Conservation (phyloP, 2,113 vertebrate genomes). For the Oophaga pumilio region DNA sequence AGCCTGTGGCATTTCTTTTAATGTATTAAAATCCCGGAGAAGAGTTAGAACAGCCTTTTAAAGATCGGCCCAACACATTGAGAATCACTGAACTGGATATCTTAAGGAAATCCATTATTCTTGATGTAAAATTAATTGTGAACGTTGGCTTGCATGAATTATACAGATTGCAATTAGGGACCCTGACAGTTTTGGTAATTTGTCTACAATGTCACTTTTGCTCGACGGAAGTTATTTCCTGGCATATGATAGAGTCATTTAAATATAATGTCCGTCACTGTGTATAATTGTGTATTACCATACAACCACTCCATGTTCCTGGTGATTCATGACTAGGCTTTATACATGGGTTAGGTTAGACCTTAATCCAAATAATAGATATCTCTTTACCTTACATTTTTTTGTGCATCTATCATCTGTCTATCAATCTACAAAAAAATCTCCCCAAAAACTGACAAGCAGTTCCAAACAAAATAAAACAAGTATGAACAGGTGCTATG, state of each 20-base stretch:
- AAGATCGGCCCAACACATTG: constrained; percentile 57
- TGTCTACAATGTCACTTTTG: constrained; percentile 35
- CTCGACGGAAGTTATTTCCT: background rate
- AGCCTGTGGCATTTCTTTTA: constrained; percentile 53
- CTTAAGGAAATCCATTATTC: constrained; percentile 55
- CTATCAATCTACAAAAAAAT: background rate
- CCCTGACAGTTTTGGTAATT: constrained; percentile 45
- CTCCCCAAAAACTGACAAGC: too few relatives aligned
- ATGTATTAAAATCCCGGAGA: constrained; percentile 57
- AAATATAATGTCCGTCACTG: background rate
- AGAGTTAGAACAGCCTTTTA: constrained; percentile 51
- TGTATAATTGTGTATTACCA: background rate
- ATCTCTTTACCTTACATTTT: background rate
- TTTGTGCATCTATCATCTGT: background rate
- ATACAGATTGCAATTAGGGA: constrained; percentile 50
- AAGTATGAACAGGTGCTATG: too few relatives aligned
- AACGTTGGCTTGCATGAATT: constrained; percentile 49
- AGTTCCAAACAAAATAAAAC: too few relatives aligned
- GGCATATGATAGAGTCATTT: constrained; percentile 1
- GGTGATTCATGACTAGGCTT: background rate
- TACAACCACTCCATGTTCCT: background rate
- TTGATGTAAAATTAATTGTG: constrained; percentile 57
- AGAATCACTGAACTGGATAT: constrained; percentile 56
- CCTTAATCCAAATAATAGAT: background rate
- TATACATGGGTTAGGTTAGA: background rate